A percentile compares a stretch with the other conserved stretches of the same genome.
phyloP scores from a whole-genome alignment of 64 coral and sea anemone species.

The Catalaphyllia jardinei region DNA sequence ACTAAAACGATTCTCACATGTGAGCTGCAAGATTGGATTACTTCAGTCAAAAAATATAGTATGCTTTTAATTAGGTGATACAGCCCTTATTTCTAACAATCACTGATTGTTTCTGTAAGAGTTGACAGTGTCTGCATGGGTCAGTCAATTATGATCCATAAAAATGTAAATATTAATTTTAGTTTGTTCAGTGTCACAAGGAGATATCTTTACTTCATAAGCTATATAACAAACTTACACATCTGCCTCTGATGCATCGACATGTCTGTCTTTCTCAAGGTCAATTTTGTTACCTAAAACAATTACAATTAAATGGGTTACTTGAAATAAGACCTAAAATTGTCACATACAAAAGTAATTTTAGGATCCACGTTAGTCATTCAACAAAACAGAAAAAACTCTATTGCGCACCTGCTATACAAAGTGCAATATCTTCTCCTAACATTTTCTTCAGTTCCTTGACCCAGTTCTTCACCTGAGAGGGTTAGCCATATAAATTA shows the following conservation, averaged over 20 bases:
- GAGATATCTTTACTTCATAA: background rate
- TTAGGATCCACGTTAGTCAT: background rate
- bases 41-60: no score
- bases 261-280: slow-evolving; percentile 98
- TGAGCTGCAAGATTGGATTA: no score
- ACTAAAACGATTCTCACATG: no score
- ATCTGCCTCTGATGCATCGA: slow-evolving; percentile 92
- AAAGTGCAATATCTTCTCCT: slow-evolving; percentile 98
- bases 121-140: no score
- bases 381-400: background rate
- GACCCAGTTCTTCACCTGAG: slow-evolving; percentile 96
- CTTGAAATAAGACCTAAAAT: background rate
- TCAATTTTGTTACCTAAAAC: slow-evolving; percentile 97
- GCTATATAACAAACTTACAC: slow-evolving; percentile 62
- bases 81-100: no score
- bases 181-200: background rate
- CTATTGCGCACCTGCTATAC: slow-evolving; percentile 82
- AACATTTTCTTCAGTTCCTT: slow-evolving; percentile 98
- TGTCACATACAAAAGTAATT: background rate
- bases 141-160: no score
- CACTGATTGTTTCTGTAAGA: no score
- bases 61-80: no score
- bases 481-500: background rate
- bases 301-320: background rate
- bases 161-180: background rate